Base-by-base conservation (phyloP, 1,140 invertebrate species). In the Scylla paramamosain region DNA sequence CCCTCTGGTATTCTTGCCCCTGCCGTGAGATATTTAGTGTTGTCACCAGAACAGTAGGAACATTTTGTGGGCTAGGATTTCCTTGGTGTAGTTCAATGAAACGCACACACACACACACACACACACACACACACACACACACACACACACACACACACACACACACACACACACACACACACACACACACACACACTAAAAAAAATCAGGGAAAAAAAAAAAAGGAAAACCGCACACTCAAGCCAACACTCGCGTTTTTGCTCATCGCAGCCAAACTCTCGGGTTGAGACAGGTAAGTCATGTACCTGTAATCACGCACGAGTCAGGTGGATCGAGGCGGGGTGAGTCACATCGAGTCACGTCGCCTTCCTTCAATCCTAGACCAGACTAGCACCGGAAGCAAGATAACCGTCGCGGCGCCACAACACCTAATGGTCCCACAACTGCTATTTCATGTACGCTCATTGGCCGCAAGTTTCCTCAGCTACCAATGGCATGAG, bases 91-190 rank as follows among this genome's bases (percentile, higher is more conserved):
- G 28, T 32, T 88, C 86, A 28, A 2, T 29, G 25, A 28, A 16
- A 28, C 32, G 4, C 32, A 20, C n/a, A 28, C n/a, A 29, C n/a
- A 28, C 86, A 28, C 86, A 28, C 86, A 28, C 86, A 83, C 77
- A 83, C 77, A 83, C 77, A 83, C 77, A 83, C 77, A 83, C 86
- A 83, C 77, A 83, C 77, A 83, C 77, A 83, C 77, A 83, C 77
- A 83, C 86, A 83, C 39, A 39, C 39, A 39, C 88, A 89, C 88
- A 86, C 83, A 86, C 83, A 86, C 83, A 86, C 83, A 86, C 83
- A 86, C 83, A 86, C 83, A 86, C 83, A 86, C 88, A 90, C 88
- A 90, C 88, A 90, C 88, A 90, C 88, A 90, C 52, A 59, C 52
- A 59, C 52, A 59, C 52, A 59, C 83, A 86, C 52, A 59, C 52